Base-by-base conservation (phyloP, 2,888 invertebrate species). In the Synanthedon tipuliformis region DNA sequence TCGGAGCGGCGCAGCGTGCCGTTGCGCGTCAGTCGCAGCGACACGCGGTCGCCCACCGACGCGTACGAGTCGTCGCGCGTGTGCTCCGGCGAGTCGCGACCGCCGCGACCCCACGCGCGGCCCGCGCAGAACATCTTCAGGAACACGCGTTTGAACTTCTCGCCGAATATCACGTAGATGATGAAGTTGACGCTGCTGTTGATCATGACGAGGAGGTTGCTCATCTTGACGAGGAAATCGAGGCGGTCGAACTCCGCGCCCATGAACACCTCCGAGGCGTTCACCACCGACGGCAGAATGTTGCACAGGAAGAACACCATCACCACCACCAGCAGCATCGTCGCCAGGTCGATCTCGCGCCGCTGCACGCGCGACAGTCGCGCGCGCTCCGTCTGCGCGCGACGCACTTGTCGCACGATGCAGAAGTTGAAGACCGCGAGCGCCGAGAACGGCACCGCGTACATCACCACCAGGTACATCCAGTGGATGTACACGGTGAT, bases 101-200 rank as follows among this genome's bases (percentile, higher is more conserved):
- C 91, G 40, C 61, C 59, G 11, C 60, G 63, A 50, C 90, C 90
- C 54, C 90, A 86, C 61, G 89, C 75, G 13, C 85, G 83, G 50
- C 89, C 82, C 63, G 91, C 92, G 80, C 94, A 94, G 86, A 94
- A 94, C 78, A 94, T 89, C 78, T 92, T 89, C 61, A 95, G 82
- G 78, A 96, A 95, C 60, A 96, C 91, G 57, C 94, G 89, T 74
- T 96, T 95, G 86, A 98, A 98, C 78, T 98, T 98, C 76, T 98
- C 96, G 1, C 98, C 98, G 78, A 98, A 98, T 61, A 97, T 97
- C 61, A 98, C 97, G 87, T 99, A 99, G 66, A 99, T 97, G 60
- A 99, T 92, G 78, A 99, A 98, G 85, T 99, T 99, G 58, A 98
- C 95, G 72, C 97, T 97, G 71, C 97, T 97, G 88, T 99, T 99